Conservation (phyloP, 2,113 vertebrate species). For the Donacobius atricapilla region DNA sequence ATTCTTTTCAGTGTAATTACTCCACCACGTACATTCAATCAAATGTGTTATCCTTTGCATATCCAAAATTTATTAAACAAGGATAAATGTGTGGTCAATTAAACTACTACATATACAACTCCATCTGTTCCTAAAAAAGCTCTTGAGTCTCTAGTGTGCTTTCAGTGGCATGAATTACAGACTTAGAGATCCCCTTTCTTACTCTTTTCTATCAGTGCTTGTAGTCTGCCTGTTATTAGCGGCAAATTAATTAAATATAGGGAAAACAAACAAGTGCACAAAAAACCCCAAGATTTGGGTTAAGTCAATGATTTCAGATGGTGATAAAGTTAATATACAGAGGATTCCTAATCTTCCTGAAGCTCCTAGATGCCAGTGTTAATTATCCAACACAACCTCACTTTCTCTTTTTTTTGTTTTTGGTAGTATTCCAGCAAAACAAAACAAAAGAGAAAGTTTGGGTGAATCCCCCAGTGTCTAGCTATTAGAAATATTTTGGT, state of each 20-base stretch:
- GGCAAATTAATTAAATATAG: neutral
- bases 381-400: neutral
- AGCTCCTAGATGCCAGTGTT: neutral
- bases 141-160: neutral
- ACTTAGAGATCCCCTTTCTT: neutral
- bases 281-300: neutral
- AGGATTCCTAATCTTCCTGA: neutral
- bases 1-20: constrained; percentile 47
- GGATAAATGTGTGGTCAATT: constrained; percentile 39
- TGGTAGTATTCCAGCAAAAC: neutral
- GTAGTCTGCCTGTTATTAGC: neutral
- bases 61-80: constrained; percentile 41
- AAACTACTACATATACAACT: neutral
- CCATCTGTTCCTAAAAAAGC: neutral
- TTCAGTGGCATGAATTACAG: constrained; percentile 13
- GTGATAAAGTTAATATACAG: neutral
- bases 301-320: neutral
- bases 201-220: neutral
- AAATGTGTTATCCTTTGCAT: neutral
- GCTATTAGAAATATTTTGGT: neutral
- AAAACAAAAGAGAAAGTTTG: neutral
- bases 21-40: neutral
- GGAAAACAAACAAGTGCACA: neutral
- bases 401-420: neutral
- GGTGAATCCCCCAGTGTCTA: neutral